Conservation (phyloP, 2,797 vertebrate species). For the Labroides dimidiatus region DNA sequence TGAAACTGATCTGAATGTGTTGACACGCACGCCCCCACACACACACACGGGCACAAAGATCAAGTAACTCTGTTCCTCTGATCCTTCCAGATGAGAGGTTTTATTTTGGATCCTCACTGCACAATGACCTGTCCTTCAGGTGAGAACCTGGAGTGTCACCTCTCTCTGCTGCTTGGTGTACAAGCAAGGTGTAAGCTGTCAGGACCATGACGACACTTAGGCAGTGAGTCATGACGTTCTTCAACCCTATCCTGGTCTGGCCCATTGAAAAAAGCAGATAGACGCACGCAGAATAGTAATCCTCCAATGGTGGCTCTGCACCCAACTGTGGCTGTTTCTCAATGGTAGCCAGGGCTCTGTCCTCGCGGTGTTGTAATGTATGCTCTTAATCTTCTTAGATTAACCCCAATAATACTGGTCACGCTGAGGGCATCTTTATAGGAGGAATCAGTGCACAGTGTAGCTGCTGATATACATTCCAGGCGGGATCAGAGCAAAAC, state of each 20-base stretch:
- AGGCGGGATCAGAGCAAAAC: conserved; percentile 22
- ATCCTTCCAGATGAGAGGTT: conserved; percentile 68
- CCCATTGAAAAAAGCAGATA: conserved; percentile 3
- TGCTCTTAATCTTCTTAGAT: conserved; percentile 72
- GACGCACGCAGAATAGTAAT: conserved; percentile 34
- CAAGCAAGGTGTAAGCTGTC: conserved; percentile 56
- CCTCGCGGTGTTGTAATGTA: conserved; percentile 64
- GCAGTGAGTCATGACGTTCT: conserved; percentile 27
- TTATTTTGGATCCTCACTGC: conserved; percentile 64
- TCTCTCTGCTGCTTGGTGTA: conserved; percentile 49
- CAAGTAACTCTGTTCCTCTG: conserved; percentile 65
- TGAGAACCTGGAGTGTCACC: conserved; percentile 53
- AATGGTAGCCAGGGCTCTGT: conserved; percentile 13
- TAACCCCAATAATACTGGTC: conserved; percentile 66
- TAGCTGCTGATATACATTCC: conserved; percentile 36
- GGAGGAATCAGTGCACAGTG: conserved; percentile 34
- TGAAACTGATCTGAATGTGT: conserved; percentile 72
- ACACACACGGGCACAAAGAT: conserved; percentile 33
- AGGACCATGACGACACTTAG: conserved; percentile 19
- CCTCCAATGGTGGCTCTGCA: conserved; percentile 25
- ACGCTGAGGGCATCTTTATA: conserved; percentile 52
- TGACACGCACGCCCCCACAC: conserved; percentile 19
- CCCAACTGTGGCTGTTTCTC: conserved; percentile 35
- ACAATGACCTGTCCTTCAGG: conserved; percentile 61
- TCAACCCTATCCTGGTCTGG: conserved; percentile 12